Evolutionary conservation across 2,113 vertebrate species (phyloP).

Genomic region (Hirundichthys speculiger): DNA sequence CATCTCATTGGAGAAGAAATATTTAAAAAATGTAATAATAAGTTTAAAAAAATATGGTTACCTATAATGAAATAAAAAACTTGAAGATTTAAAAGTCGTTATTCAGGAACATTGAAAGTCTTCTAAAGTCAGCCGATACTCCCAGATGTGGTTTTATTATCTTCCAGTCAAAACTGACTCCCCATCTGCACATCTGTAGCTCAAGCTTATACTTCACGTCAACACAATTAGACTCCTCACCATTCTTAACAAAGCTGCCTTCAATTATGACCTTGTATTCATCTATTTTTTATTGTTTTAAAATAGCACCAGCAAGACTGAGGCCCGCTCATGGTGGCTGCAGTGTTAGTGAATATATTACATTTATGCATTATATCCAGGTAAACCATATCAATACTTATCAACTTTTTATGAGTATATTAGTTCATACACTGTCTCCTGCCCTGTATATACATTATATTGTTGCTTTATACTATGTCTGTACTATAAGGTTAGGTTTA

Average conservation of each 20-base stretch:
- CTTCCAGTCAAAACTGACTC: constrained; percentile 21
- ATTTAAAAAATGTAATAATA: too few relatives aligned
- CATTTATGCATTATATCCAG: neutral
- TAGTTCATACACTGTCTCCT: neutral
- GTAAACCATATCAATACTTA: neutral
- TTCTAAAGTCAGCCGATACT: neutral
- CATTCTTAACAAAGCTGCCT: constrained; percentile 26
- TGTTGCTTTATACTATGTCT: too few relatives aligned
- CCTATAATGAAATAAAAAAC: neutral
- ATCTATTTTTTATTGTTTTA: constrained; percentile 12
- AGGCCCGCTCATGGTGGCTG: neutral
- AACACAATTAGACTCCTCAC: constrained; percentile 39
- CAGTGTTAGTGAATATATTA: neutral
- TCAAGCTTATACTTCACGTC: constrained; percentile 23
- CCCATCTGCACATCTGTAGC: neutral
- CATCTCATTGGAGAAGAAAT: too few relatives aligned
- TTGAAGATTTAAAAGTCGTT: neutral
- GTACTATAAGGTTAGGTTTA: neutral
- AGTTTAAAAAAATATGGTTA: too few relatives aligned
- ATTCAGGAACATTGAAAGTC: neutral
- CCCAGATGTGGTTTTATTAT: neutral
- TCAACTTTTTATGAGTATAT: neutral
- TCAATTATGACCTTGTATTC: constrained; percentile 24
- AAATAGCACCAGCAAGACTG: constrained; percentile 4
- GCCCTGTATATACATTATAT: too few relatives aligned